These are phyloP conservation scores for Pristionchus maxplancki DNA, from an alignment of 2,888 invertebrate genomes.

Conservation along the genomic window DNA sequence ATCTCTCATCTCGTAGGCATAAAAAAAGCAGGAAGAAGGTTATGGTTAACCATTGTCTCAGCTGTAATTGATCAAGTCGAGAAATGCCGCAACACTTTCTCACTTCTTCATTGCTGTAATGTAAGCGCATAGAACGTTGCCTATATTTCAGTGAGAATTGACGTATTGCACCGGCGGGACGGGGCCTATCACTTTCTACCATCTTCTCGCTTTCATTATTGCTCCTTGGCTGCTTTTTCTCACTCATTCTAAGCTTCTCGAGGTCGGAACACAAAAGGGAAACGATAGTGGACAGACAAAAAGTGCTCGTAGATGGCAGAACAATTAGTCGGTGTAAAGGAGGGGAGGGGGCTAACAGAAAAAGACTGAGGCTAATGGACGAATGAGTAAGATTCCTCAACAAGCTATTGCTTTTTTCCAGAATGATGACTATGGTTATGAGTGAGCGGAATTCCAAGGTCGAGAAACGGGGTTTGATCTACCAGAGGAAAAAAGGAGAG, in stretches of 20 bases:
- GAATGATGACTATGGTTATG: slow-evolving; percentile 35
- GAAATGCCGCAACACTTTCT: slow-evolving; percentile 18
- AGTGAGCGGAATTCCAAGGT: slow-evolving; percentile 15
- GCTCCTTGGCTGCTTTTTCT: slow-evolving; percentile 3
- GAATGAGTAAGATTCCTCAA: slow-evolving; percentile 35
- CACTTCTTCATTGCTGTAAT: neutral
- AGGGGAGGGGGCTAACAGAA: neutral
- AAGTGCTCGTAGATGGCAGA: slow-evolving; percentile 26
- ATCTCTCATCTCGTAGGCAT: neutral
- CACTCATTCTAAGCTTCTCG: slow-evolving; percentile 43
- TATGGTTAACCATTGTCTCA: neutral
- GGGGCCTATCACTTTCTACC: slow-evolving; percentile 15
- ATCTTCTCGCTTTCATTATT: slow-evolving; percentile 38
- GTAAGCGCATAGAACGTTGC: neutral
- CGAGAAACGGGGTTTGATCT: slow-evolving; percentile 40
- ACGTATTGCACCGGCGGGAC: neutral
- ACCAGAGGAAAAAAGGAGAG: neutral
- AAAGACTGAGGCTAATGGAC: slow-evolving; percentile 32
- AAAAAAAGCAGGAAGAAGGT: neutral
- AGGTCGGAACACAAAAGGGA: slow-evolving; percentile 45
- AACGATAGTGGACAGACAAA: slow-evolving; percentile 38
- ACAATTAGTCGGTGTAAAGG: slow-evolving; percentile 45
- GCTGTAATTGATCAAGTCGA: neutral
- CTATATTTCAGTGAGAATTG: neutral
- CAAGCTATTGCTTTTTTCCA: neutral